Base-by-base conservation (phyloP, 2,797 vertebrate species). In the Anguilla marmorata region DNA sequence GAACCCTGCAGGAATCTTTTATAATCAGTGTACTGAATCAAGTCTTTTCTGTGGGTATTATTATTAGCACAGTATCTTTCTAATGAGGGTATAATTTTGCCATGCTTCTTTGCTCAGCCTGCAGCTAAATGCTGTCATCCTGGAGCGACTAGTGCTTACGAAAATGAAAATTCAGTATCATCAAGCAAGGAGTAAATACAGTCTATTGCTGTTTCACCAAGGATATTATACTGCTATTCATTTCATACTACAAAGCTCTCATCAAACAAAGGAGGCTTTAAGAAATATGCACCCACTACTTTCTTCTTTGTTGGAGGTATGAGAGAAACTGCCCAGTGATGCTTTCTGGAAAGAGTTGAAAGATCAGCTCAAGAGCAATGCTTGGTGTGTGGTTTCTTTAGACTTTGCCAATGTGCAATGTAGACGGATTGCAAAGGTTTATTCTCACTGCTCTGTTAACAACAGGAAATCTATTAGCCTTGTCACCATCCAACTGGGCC, bases 371-470 rank as follows among this genome's bases (percentile, higher is more conserved):
- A 90, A 50, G 89, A 90, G 88, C 90, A 90, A 91, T 93, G 87
- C 91, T 92, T 89, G 88, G 89, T 91, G 89, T 94, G 94, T 92
- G 93, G 93, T 93, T 94, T 93, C 88, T 94, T 90, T 91, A 91
- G 30, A 37, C 72, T 92, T 93, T 86, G 72, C 87, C 90, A 91
- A 90, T 72, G 92, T 92, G 92, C 91, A 91, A 92, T 89, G 90
- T 93, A 90, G 91, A 90, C 89, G 92, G 92, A 83, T 91, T 90
- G 93, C 37, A 80, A 91, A 54, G 30, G 60, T 83, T 66, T 69
- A 50, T 84, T 87, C 45, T 84, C n/a, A 30, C 45, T 19, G 21
- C 21, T 72, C 19, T 66, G 41, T 76, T 72, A 37, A 91, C 90
- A 91, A 86, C 45, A 90, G 91, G 88, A 94, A 93, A 94, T 93